Conservation (phyloP, 2,113 vertebrate species). For the Siphamia tubifer region DNA sequence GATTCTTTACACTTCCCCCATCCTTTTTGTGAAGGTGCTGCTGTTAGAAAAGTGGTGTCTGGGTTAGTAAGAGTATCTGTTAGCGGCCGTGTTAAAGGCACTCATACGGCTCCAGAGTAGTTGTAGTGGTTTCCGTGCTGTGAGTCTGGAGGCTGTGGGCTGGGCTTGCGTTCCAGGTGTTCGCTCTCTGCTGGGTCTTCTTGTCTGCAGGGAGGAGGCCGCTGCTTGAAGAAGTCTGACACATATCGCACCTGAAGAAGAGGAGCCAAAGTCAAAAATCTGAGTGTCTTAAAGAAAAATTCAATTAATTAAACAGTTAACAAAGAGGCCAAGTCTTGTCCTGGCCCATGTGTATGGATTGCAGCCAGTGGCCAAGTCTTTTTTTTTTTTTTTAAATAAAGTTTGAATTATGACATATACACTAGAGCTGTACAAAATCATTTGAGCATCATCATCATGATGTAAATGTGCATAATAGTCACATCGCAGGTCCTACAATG, state of each 20-base stretch:
- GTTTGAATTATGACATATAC: no score
- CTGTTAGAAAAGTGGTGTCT: not conserved
- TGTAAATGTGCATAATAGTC: no score
- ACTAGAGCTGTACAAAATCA: no score
- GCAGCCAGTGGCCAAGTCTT: no score
- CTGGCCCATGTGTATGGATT: no score
- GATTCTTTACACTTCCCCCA: not conserved
- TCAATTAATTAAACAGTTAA: no score
- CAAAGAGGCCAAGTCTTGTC: no score
- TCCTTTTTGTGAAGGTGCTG: constrained; percentile 21
- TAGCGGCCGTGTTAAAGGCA: accelerated
- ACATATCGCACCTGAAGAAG: constrained; percentile 84
- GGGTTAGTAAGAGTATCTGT: not conserved
- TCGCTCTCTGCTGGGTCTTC: constrained; percentile 56
- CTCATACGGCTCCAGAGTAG: constrained; percentile 78
- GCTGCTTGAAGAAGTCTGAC: constrained; percentile 93
- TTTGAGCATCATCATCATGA: no score
- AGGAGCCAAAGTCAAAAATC: no score
- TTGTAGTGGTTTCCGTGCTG: constrained; percentile 81
- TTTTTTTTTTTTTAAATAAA: no score
- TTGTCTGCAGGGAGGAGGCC: constrained; percentile 43
- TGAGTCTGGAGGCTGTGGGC: constrained; percentile 75
- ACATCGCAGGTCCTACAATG: no score
- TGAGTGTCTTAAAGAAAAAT: no score
- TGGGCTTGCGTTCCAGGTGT: constrained; percentile 81